phyloP scores from a whole-genome alignment of 1,140 invertebrate genomes.

The Protaetia brevitarsis region DNA sequence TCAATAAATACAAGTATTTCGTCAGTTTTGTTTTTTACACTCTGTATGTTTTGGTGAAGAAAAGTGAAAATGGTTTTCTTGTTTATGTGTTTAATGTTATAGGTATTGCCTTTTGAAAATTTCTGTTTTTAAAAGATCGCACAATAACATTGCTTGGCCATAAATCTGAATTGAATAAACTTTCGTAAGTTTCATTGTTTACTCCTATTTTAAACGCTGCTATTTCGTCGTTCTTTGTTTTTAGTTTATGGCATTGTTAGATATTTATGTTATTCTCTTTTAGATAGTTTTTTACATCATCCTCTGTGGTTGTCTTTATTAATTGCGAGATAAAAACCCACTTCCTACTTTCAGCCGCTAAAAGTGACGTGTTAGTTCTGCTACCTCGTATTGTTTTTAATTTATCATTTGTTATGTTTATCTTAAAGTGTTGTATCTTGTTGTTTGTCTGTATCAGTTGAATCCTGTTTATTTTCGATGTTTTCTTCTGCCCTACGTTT shows the following conservation, averaged over 20 bases:
- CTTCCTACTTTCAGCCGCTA: not conserved
- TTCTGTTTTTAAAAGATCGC: not conserved
- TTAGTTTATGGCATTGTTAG: not conserved
- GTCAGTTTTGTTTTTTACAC: not conserved
- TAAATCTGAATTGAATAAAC: not conserved
- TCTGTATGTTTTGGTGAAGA: not conserved
- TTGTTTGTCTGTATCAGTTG: too few species aligned
- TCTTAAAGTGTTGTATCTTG: too few species aligned
- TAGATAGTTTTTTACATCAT: too few species aligned
- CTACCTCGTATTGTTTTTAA: not conserved
- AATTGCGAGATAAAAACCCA: not conserved
- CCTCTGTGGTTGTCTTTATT: not conserved
- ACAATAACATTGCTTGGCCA: not conserved
- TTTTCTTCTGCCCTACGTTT: too few species aligned
- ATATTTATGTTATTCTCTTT: not conserved
- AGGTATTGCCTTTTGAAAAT: too few species aligned
- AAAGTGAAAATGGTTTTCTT: not conserved
- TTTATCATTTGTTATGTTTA: not conserved
- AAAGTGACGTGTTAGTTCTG: too few species aligned
- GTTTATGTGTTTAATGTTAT: not conserved
- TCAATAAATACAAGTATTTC: too few species aligned
- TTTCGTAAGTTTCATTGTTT: not conserved
- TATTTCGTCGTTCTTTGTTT: not conserved
- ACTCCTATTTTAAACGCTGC: not conserved
- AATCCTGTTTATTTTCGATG: too few species aligned